Percentiles rank a stretch among this genome's conserved stretches.
These are phyloP conservation scores for Cyanoderma ruficeps DNA, from an alignment of 2,113 vertebrate species.

Conservation along the genomic window DNA sequence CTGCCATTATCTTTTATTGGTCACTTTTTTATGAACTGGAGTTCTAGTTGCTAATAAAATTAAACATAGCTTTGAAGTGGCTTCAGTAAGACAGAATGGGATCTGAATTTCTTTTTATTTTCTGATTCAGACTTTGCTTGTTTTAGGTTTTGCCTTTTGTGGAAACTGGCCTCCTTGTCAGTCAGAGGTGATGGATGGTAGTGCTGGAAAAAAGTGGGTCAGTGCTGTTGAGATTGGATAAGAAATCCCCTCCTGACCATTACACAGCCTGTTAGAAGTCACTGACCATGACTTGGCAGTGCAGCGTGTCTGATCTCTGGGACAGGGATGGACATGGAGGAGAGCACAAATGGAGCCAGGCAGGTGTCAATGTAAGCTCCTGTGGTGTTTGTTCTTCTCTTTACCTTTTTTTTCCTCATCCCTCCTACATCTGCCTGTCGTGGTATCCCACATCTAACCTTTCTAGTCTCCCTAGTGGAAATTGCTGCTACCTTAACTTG, in stretches of 20 bases:
- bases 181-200: slow-evolving; percentile 9
- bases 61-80: slow-evolving; percentile 18
- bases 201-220: slow-evolving; percentile 34
- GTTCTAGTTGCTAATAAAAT: slow-evolving; percentile 46
- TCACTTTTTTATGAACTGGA: slow-evolving; percentile 50
- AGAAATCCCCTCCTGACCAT: slow-evolving; percentile 32
- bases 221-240: background rate
- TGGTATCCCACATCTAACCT: background rate
- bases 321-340: background rate
- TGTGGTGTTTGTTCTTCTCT: background rate
- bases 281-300: slow-evolving; percentile 17
- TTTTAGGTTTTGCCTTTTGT: background rate
- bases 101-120: background rate
- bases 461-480: background rate
- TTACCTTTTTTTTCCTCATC: background rate
- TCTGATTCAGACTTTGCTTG: background rate
- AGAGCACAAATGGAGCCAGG: background rate
- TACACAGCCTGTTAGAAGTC: slow-evolving; percentile 26
- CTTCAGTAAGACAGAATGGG: background rate
- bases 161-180: background rate
- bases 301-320: background rate
- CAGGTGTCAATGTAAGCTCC: background rate
- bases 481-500: background rate
- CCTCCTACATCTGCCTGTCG: background rate
- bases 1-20: slow-evolving; percentile 49